phyloP scores from a whole-genome alignment of 2,797 vertebrate species.

The Diplodus puntazzo region DNA sequence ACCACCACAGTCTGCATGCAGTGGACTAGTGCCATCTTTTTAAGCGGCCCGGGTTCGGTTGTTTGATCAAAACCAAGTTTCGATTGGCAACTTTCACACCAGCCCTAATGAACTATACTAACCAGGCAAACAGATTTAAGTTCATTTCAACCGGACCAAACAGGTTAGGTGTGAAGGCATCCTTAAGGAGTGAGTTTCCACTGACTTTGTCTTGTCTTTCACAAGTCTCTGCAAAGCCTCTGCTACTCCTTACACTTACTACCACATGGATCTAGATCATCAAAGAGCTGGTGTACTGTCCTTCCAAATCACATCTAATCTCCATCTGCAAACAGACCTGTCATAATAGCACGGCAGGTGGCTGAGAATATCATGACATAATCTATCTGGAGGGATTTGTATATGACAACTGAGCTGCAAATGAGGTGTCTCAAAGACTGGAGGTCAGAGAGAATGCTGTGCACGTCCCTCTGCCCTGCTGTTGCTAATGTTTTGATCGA shows the following conservation, averaged over 20 bases:
- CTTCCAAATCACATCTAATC: conserved; percentile 67
- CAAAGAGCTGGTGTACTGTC: conserved; percentile 50
- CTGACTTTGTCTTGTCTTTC: conserved; percentile 71
- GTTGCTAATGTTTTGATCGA: conserved; percentile 70
- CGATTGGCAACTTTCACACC: too few relatives aligned
- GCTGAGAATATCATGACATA: conserved; percentile 60
- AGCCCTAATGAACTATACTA: too few relatives aligned
- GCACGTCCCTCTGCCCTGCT: conserved; percentile 56
- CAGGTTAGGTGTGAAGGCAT: conserved; percentile 35
- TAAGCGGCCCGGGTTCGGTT: too few relatives aligned
- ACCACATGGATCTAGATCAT: conserved; percentile 55
- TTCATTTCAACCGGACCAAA: neutral
- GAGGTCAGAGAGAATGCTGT: conserved; percentile 57
- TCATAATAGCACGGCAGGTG: conserved; percentile 66
- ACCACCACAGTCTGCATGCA: too few relatives aligned
- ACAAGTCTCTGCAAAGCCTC: conserved; percentile 25
- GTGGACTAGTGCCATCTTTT: too few relatives aligned
- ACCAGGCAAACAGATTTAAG: too few relatives aligned
- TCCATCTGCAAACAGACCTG: conserved; percentile 66
- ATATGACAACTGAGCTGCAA: conserved; percentile 68
- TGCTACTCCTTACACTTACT: conserved; percentile 24
- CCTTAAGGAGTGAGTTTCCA: conserved; percentile 31
- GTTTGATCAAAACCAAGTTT: too few relatives aligned
- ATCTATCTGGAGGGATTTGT: conserved; percentile 71
- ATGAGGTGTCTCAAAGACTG: conserved; percentile 69